Evolutionary conservation across 2,797 vertebrate genomes (phyloP), one percentile per base, ranked within the genome.

Genomic region (Cossypha heuglini): DNA sequence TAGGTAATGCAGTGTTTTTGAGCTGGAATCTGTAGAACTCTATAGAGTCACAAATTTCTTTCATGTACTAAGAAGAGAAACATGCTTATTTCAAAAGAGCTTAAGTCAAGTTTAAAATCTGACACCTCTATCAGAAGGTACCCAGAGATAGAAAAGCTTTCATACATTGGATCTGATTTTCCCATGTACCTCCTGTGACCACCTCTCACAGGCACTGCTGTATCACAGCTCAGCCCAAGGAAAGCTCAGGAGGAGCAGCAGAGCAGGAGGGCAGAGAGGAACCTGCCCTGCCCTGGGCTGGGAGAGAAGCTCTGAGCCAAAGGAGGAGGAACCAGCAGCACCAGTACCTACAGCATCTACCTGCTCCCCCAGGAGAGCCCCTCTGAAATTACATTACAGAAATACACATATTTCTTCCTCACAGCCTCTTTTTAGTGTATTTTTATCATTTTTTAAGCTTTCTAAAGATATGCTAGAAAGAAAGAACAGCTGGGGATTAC

Each of bases 371-470:
- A 31, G 29, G 48, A 6, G 6, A 73, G 46, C 42, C 25, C 0
- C 46, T 29, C 84, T 71, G 20, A 52, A 52, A n/a, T n/a, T 4
- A 20, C 11, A n/a, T 0, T 24, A 26, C 37, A 72, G 2, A 49
- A 55, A 13, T 28, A 51, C 10, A 26, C 4, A 0, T 4, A 33
- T 28, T 54, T 67, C 21, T 43, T 55, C 40, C 54, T 71, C 48
- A 33, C 9, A 31, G 0, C 1, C 10, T 9, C 6, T n/a, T 62
- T 46, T 51, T 17, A 42, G 28, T 18, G 1, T 13, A 19, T 13
- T 89, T 69, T 19, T 17, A 77, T 54, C 13, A 31, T 10, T 33
- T 72, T 49, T 62, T 10, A 81, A 67, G 51, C 46, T 84, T 68
- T 49, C 21, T n/a, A 29, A 84, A 83, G 37, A 59, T n/a, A 64